Conservation (phyloP, 2,888 invertebrate species). For the Ypsolopha scabrella region DNA sequence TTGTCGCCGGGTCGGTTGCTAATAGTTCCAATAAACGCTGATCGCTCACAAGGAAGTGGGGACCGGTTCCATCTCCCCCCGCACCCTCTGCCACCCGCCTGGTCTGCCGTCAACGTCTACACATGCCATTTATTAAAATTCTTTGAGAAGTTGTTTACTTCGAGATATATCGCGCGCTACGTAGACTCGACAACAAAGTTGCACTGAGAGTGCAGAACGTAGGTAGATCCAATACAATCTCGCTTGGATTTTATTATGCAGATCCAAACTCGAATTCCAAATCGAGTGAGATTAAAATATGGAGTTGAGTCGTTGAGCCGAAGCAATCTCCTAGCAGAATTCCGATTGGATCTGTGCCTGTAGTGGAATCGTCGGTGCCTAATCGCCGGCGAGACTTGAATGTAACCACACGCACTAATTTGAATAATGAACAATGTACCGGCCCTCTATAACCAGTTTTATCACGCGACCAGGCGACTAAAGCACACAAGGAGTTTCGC, state of each 20-base stretch:
- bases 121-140: constrained; percentile 54
- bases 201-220: too few relatives aligned
- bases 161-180: neutral
- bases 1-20: constrained; percentile 21
- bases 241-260: too few relatives aligned
- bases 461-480: constrained; percentile 34
- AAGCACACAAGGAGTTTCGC: neutral
- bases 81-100: constrained; percentile 9
- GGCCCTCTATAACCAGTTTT: constrained; percentile 45
- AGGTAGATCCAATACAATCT: too few relatives aligned
- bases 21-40: constrained; percentile 45
- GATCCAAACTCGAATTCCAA: too few relatives aligned
- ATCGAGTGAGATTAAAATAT: neutral
- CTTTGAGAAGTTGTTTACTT: constrained; percentile 15
- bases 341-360: neutral
- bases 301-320: neutral
- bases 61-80: constrained; percentile 42
- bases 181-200: neutral
- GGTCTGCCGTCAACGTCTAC: constrained; percentile 35
- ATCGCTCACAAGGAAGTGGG: constrained; percentile 44
- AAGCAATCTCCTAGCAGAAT: neutral
- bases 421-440: constrained; percentile 62
- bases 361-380: constrained; percentile 8
- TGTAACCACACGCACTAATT: constrained; percentile 61
- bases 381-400: constrained; percentile 41